These are phyloP conservation scores for Vanacampus margaritifer DNA, from an alignment of 2,113 vertebrate genomes.

Conservation along the genomic window DNA sequence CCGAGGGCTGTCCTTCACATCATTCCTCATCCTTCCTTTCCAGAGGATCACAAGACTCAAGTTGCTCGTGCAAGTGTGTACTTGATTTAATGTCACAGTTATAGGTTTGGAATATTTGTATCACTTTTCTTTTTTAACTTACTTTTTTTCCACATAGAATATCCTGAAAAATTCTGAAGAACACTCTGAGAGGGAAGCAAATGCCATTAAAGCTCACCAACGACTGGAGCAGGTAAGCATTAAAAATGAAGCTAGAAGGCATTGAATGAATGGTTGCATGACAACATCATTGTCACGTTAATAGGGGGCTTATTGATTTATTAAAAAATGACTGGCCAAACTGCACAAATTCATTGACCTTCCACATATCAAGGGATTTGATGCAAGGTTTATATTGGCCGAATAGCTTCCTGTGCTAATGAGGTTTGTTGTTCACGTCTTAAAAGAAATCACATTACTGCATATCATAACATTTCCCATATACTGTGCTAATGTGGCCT, in stretches of 20 bases:
- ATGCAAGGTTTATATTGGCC: neutral
- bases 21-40: conserved; percentile 95
- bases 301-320: neutral
- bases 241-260: neutral
- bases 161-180: conserved; percentile 93
- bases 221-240: conserved; percentile 84
- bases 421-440: no score
- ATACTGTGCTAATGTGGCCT: no score
- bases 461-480: no score
- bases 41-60: conserved; percentile 97
- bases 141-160: conserved; percentile 68
- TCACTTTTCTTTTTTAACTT: neutral
- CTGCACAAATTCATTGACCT: neutral
- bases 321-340: neutral
- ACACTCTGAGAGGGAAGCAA: conserved; percentile 81
- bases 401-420: no score
- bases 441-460: no score
- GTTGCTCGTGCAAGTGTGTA: conserved; percentile 86
- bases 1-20: conserved; percentile 88
- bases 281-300: neutral
- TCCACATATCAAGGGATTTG: neutral
- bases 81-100: neutral
- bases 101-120: neutral
- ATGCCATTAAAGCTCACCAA: conserved; percentile 85
- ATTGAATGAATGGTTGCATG: neutral